A percentile compares a stretch with the other conserved stretches of the same genome.
phyloP scores from a whole-genome alignment of 2,888 invertebrate species.

The Callinectes sapidus region DNA sequence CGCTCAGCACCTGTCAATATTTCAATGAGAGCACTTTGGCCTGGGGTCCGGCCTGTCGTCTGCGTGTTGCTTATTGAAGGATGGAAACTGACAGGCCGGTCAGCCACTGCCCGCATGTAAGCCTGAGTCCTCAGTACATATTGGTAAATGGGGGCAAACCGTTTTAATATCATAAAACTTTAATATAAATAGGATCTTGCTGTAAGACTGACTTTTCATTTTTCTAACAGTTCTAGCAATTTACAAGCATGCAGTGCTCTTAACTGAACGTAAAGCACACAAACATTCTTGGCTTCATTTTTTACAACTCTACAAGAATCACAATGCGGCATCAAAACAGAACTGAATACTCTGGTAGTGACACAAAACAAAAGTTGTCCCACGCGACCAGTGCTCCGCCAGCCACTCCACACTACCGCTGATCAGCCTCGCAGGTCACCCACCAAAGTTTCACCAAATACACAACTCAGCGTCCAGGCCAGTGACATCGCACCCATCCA shows the following conservation, averaged over 20 bases:
- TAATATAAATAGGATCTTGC: not conserved
- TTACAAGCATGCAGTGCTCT: not conserved
- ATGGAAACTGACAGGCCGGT: slow-evolving; percentile 26
- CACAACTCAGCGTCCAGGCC: not conserved
- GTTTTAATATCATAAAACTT: not conserved
- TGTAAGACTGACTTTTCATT: not conserved
- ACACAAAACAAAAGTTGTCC: not conserved
- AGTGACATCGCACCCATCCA: not conserved
- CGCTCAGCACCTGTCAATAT: slow-evolving; percentile 43
- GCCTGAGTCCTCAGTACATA: not conserved
- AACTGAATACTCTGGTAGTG: not conserved
- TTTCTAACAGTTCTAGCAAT: not conserved
- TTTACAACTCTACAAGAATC: not conserved
- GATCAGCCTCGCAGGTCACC: not conserved
- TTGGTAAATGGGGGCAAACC: not conserved
- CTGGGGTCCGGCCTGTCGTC: slow-evolving; percentile 28
- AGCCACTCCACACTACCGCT: not conserved
- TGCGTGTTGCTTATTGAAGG: slow-evolving; percentile 30
- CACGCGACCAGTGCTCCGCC: not conserved
- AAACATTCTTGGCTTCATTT: not conserved
- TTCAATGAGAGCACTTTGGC: slow-evolving; percentile 46
- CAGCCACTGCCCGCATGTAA: not conserved
- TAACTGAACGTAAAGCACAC: not conserved
- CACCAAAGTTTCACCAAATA: slow-evolving; percentile 5
- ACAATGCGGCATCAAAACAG: not conserved